Evolutionary conservation across 2,797 vertebrate genomes (phyloP), one percentile per base, ranked within the genome.

Genomic region (Microctenopoma steveboyesi): DNA sequence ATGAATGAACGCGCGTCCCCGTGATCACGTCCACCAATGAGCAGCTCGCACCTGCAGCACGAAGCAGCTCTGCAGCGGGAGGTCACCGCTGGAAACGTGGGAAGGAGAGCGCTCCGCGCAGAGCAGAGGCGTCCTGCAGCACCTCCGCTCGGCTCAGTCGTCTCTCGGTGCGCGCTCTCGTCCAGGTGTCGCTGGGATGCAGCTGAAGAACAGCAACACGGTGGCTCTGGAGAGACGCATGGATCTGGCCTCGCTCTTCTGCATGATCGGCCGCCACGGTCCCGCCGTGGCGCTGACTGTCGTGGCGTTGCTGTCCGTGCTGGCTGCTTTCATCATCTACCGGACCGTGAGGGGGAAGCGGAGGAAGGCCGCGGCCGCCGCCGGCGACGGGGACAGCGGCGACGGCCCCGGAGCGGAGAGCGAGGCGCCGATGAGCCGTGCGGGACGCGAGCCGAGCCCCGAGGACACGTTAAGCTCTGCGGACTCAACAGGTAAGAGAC

Each of bases 401-500:
- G 8, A 6, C 51, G 63, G 59, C 65, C 39, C 15, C 14, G 81
- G 12, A 12, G 55, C 11, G 37, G 48, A 72, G 25, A 59, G 5
- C 5, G 84, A 86, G 53, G 76, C 58, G 13, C n/a, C 62, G 25
- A 35, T 5, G 40, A 49, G 42, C 13, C 54, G 22, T 25, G 11
- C 52, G 35, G 65, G 45, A 16, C 33, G 10, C n/a, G 64, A 52
- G 49, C 27, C 47, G 53, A 67, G 18, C 10, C 47, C 7, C 22
- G 82, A 65, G 58, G 71, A 69, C 9, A n/a, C 28, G 0, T 45
- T 27, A 42, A 45, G 49, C 74, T 15, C 50, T 9, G 57, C 1
- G 46, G 84, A 83, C 86, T 82, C 93, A 92, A 94, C 93, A 94
- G 92, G 94, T 94, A 92, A 76, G 46, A 39, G 12, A 22, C 35